A percentile compares a stretch with the other conserved stretches of the same genome.
Conservation (phyloP, 2,888 invertebrate species). For the Mythimna ferrago region DNA sequence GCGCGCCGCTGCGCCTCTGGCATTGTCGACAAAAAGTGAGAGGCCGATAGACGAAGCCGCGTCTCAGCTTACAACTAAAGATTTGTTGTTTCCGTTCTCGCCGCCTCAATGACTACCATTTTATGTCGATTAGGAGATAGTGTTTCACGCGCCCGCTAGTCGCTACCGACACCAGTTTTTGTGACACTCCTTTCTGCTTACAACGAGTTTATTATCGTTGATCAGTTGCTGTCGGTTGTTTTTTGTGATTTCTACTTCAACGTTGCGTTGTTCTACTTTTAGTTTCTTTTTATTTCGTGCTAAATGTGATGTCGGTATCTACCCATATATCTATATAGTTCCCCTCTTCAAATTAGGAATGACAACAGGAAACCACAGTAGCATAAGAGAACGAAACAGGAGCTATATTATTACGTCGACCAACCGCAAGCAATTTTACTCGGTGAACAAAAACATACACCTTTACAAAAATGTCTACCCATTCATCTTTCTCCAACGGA, state of each 20-base stretch:
- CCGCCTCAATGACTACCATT: conserved; percentile 90
- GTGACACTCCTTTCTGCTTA: conserved; percentile 86
- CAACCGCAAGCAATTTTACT: conserved; percentile 87
- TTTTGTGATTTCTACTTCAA: conserved; percentile 72
- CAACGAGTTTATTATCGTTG: conserved; percentile 87
- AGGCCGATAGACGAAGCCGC: conserved; percentile 78
- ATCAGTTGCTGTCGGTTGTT: conserved; percentile 78
- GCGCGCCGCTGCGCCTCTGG: conserved; percentile 69
- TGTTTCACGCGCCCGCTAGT: conserved; percentile 89
- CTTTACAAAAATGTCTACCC: conserved; percentile 88
- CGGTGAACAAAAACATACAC: conserved; percentile 87
- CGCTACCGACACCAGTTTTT: conserved; percentile 89
- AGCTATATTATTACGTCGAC: conserved; percentile 79
- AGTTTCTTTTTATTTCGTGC: conserved; percentile 65
- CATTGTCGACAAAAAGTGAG: conserved; percentile 83
- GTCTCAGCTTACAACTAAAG: conserved; percentile 84
- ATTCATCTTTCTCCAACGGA: conserved; percentile 89
- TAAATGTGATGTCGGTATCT: conserved; percentile 56
- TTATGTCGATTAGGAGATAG: conserved; percentile 90
- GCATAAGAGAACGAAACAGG: conserved; percentile 81
- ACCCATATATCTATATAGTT: conserved; percentile 23
- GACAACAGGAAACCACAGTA: conserved; percentile 84
- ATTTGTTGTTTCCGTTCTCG: conserved; percentile 90
- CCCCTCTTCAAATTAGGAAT: conserved; percentile 73
- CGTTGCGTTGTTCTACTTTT: conserved; percentile 73